Base-by-base conservation (phyloP, 2,888 invertebrate genomes). In the Hypomecis atomaria region DNA sequence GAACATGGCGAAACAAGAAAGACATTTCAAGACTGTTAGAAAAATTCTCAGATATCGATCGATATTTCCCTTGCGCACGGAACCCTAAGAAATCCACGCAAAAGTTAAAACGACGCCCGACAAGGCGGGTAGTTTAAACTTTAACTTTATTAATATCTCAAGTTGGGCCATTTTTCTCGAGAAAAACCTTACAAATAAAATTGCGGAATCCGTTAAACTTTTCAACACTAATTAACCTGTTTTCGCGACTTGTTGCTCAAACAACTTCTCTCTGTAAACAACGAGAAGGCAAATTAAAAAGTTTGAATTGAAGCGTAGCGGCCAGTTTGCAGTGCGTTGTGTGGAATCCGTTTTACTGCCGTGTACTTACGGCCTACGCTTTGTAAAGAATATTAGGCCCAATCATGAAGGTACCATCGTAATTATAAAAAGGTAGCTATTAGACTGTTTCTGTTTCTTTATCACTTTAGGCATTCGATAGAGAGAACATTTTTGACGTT, bases 161-260 rank as follows among this genome's bases (percentile, higher is more conserved):
- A 43, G 43, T 43, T 10, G 6, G 38, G 40, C 11, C 34, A 52
- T 47, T 42, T 13, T 48, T 48, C 48, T 38, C 33, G 44, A 45
- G 34, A 13, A 44, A 55, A 61, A 34, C 13, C 38, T 40, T 45
- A 44, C 13, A 44, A 63, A 59, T 54, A 59, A 50, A 64, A 55
- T 59, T 45, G 55, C 40, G 50, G 44, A 42, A 59, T 54, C 53
- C 45, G 13, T 49, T 59, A 42, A 59, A 64, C 50, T 56, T 71
- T 71, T 66, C 62, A 70, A 66, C 71, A 62, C 70, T 74, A 75
- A 77, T 76, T 77, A 77, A 72, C 71, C 73, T 69, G 68, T 70
- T 71, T 66, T 56, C 52, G 53, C 66, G 68, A 72, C 75, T 72
- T 72, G 75, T 76, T 75, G 74, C 70, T 69, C 65, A 54, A 72